Evolutionary conservation across 2,888 invertebrate genomes (phyloP).

Genomic region (Ernsta delagoae): DNA sequence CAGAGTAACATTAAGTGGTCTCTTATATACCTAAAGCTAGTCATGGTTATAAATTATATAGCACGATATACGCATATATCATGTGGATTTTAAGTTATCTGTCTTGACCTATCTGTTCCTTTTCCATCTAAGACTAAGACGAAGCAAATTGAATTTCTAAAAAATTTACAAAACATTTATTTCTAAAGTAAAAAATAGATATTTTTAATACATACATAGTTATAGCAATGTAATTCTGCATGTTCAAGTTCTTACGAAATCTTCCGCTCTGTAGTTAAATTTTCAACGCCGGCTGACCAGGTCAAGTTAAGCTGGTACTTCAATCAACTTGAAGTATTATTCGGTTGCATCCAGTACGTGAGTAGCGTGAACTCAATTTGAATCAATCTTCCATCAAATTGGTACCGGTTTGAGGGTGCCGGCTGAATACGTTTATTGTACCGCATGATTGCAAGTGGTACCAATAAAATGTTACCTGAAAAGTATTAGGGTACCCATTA

Average conservation of each 20-base stretch:
- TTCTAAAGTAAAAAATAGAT: no score
- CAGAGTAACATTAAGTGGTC: no score
- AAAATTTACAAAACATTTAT: no score
- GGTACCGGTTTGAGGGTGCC: conserved; percentile 60
- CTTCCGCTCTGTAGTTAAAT: not conserved
- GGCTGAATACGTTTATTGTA: conserved; percentile 16
- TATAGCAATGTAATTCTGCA: not conserved
- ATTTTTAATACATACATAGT: no score
- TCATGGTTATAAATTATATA: no score
- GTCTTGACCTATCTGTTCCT: no score
- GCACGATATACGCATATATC: no score
- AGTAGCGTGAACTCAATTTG: conserved; percentile 71
- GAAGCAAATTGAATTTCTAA: no score
- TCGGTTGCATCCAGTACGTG: conserved; percentile 75
- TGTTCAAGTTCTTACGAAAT: not conserved
- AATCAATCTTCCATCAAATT: conserved; percentile 81
- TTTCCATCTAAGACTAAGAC: no score
- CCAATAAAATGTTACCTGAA: conserved; percentile 1
- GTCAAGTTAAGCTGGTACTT: conserved; percentile 61
- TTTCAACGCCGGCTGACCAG: conserved; percentile 50
- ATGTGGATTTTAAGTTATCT: no score
- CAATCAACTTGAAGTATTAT: conserved; percentile 69
- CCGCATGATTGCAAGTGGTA: conserved; percentile 6
- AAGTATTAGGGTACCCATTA: no score
- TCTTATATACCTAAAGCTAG: no score